Evolutionary conservation across 2,797 vertebrate species (phyloP).

Genomic region (Buphagus erythrorhynchus): DNA sequence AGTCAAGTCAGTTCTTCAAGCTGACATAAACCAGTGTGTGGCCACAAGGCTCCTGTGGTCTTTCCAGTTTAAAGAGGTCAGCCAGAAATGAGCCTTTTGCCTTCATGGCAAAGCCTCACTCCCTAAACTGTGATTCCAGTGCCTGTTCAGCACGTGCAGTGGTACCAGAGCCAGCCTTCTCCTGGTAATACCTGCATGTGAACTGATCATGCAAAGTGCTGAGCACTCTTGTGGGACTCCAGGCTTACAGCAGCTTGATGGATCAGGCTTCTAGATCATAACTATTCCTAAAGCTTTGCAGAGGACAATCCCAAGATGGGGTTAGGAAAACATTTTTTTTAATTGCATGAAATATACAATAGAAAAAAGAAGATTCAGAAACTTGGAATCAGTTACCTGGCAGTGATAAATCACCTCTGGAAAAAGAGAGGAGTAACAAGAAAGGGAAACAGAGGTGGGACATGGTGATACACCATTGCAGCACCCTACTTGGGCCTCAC

Average conservation of each 20-base stretch:
- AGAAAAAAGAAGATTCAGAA: background rate
- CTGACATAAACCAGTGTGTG: background rate
- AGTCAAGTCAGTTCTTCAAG: background rate
- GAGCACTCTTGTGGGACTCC: background rate
- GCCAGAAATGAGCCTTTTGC: background rate
- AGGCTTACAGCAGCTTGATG: background rate
- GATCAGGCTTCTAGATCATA: background rate
- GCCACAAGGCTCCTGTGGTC: background rate
- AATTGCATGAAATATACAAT: background rate
- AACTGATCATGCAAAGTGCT: background rate
- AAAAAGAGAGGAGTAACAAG: slow-evolving; percentile 4
- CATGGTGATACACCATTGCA: background rate
- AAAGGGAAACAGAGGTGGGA: background rate
- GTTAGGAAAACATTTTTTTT: background rate
- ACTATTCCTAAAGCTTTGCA: background rate
- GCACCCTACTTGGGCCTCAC: background rate
- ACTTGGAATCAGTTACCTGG: background rate
- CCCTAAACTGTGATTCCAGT: background rate
- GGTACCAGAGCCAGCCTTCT: background rate
- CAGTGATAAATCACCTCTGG: slow-evolving; percentile 27
- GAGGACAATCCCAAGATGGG: background rate
- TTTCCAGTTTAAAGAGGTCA: background rate
- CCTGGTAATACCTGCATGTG: accelerated
- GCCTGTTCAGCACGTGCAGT: background rate
- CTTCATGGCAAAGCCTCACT: background rate